Evolutionary conservation across 2,113 vertebrate species (phyloP).

Genomic region (Ploceus nigricollis): DNA sequence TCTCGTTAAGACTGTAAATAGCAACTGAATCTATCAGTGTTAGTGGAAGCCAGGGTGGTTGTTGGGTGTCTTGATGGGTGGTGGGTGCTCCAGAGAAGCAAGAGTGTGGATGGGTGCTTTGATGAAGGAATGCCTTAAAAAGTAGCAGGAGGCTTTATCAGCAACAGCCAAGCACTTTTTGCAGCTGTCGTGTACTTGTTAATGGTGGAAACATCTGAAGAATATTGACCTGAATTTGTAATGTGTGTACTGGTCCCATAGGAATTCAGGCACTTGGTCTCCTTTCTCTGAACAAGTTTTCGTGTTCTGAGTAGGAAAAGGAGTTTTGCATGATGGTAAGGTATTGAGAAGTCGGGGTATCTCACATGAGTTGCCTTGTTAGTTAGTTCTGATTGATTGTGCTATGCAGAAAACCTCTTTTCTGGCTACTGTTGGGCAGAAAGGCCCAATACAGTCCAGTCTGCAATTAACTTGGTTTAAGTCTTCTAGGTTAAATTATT

Average conservation of each 20-base stretch:
- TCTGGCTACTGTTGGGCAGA: not conserved
- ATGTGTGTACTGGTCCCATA: not conserved
- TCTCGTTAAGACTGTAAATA: not conserved
- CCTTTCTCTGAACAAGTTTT: not conserved
- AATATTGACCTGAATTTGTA: not conserved
- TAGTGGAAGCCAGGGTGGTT: not conserved
- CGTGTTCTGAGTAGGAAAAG: not conserved
- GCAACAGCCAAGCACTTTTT: not conserved
- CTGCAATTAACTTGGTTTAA: not conserved
- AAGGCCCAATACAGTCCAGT: not conserved
- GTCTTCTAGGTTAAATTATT: not conserved
- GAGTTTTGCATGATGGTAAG: not conserved
- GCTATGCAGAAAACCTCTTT: not conserved
- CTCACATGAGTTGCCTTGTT: not conserved
- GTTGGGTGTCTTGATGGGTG: not conserved
- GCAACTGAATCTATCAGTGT: rapidly evolving
- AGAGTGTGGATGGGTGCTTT: not conserved
- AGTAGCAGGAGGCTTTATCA: not conserved
- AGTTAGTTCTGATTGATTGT: not conserved
- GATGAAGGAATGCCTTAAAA: not conserved
- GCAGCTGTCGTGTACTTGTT: not conserved
- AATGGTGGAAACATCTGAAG: not conserved
- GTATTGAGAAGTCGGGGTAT: not conserved
- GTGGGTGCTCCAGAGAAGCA: not conserved
- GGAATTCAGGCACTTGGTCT: not conserved